Evolutionary conservation across 30 jellyfish, hydroid and myxozoan genomes (phyloP), one percentile per base, ranked within the genome.

Genomic region (Catostylus mosaicus): DNA sequence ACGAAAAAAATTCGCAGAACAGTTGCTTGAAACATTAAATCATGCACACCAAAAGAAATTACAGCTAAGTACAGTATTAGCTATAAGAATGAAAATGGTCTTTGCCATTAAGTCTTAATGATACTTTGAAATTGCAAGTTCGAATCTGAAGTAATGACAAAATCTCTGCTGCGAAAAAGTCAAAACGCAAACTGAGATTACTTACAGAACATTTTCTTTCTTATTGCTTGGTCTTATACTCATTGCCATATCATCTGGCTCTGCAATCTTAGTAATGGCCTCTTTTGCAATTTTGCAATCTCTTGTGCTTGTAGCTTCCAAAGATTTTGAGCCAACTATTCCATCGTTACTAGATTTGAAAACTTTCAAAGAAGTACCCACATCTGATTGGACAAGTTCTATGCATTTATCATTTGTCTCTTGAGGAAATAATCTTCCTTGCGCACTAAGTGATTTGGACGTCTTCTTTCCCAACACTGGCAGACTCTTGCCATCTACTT

Each of bases 151-250:
- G n/a, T n/a, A n/a, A n/a, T n/a, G n/a, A n/a, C n/a, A n/a, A n/a
- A n/a, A n/a, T n/a, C n/a, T n/a, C n/a, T n/a, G n/a, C n/a, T n/a
- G n/a, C n/a, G n/a, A n/a, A 18, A 37, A 73, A 30, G 29, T 4
- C 66, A 22, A 31, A 27, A 52, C 22, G 24, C 24, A 18, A 36
- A 9, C 23, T 12, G 12, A 71, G n/a, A 75, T 26, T n/a, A 69
- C 97, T 46, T 52, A 89, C 96, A 71, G 2, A 32, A 91, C 47
- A 27, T 46, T 84, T 37, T 91, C 93, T 24, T 91, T 91, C 65
- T 78, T 72, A 63, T 91, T 84, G 70, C 96, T 84, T 9, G 98
- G 98, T 19, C 98, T 88, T 26, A 91, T 85, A 47, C 98, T 91
- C 50, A 67, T 63, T 20, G 98, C 98, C 70, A 92, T 46, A 48